Evolutionary conservation across 2,888 invertebrate species (phyloP).

Genomic region (Cylloceria caligata): DNA sequence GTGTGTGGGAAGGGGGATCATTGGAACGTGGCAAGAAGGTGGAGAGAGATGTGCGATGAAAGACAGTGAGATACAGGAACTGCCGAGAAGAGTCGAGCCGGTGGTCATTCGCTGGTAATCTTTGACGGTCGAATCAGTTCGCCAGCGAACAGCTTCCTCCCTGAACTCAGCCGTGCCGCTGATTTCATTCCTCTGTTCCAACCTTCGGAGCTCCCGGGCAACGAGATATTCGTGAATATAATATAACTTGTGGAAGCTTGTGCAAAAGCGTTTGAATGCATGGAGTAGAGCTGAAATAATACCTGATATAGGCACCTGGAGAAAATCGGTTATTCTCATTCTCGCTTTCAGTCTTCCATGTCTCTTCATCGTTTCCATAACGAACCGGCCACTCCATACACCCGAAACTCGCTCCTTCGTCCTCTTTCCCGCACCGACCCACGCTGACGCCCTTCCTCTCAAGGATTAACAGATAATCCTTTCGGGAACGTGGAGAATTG

Average conservation of each 20-base stretch:
- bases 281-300: constrained; percentile 80
- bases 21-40: constrained; percentile 44
- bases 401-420: constrained; percentile 48
- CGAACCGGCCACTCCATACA: constrained; percentile 64
- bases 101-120: constrained; percentile 67
- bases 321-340: constrained; percentile 77
- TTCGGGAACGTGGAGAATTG: constrained; percentile 82
- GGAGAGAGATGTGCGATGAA: constrained; percentile 62
- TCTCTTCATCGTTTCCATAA: constrained; percentile 66
- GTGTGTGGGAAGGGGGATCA: constrained; percentile 59
- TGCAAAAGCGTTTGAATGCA: constrained; percentile 58
- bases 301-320: constrained; percentile 82
- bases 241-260: constrained; percentile 66
- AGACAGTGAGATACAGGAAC: constrained; percentile 43
- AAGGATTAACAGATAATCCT: constrained; percentile 84
- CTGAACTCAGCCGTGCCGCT: constrained; percentile 3
- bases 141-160: constrained; percentile 43
- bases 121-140: constrained; percentile 70
- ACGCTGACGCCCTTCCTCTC: constrained; percentile 70
- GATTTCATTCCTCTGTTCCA: constrained; percentile 40
- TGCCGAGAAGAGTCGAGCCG: constrained; percentile 6
- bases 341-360: constrained; percentile 59
- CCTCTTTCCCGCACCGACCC: constrained; percentile 32
- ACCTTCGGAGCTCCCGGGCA: constrained; percentile 40
- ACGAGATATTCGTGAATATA: constrained; percentile 54